Conservation (phyloP, 2,888 invertebrate genomes). For the Drosophila colorata region DNA sequence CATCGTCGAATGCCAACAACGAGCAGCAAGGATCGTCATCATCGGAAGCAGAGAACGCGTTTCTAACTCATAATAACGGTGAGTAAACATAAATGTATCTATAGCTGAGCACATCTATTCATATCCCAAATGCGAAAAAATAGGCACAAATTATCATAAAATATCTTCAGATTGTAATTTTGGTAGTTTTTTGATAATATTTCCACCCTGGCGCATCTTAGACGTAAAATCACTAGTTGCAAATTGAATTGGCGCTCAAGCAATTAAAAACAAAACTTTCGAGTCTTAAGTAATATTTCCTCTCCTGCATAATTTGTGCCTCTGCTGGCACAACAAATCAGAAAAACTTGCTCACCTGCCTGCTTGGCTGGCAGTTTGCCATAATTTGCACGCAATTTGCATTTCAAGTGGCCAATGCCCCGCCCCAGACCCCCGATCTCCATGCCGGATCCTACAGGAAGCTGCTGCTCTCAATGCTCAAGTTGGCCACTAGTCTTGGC, state of each 20-base stretch:
- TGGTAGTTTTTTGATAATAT: not conserved
- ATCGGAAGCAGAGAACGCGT: slow-evolving; percentile 89
- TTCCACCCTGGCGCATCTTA: not conserved
- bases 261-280: slow-evolving; percentile 70
- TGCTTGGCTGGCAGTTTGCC: slow-evolving; percentile 86
- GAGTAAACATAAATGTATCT: slow-evolving; percentile 44
- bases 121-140: not conserved
- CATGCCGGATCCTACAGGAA: slow-evolving; percentile 7
- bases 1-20: slow-evolving; percentile 74
- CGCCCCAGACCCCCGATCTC: slow-evolving; percentile 20
- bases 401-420: slow-evolving; percentile 89
- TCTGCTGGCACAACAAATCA: slow-evolving; percentile 44
- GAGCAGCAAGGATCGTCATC: slow-evolving; percentile 85
- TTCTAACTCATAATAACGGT: slow-evolving; percentile 87
- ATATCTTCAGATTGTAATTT: not conserved
- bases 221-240: slow-evolving; percentile 1
- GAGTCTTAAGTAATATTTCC: slow-evolving; percentile 63
- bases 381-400: slow-evolving; percentile 85
- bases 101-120: not conserved
- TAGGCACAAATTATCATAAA: not conserved
- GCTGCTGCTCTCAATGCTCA: slow-evolving; percentile 37
- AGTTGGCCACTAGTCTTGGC: slow-evolving; percentile 62
- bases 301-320: slow-evolving; percentile 30
- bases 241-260: slow-evolving; percentile 68
- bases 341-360: slow-evolving; percentile 65